Evolutionary conservation across 2,797 vertebrate species (phyloP).

Genomic region (Poecilia gillii): DNA sequence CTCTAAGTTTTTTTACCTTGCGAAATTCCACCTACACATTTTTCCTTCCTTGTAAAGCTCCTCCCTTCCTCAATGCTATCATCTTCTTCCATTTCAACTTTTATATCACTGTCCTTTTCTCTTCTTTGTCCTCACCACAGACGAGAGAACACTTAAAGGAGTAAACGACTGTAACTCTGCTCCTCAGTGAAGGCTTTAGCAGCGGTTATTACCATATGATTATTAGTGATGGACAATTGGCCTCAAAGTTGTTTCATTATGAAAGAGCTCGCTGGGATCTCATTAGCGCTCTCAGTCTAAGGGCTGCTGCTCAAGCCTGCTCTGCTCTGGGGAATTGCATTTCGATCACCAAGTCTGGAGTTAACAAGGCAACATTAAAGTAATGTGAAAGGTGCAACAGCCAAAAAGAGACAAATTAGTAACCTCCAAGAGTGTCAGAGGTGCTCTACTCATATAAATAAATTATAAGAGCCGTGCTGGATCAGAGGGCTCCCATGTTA

Average conservation of each 20-base stretch:
- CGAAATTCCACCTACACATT: slow-evolving; percentile 31
- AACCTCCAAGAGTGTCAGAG: slow-evolving; percentile 59
- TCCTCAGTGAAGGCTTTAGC: slow-evolving; percentile 58
- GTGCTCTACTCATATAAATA: slow-evolving; percentile 52
- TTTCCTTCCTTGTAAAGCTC: slow-evolving; percentile 23
- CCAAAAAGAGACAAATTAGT: slow-evolving; percentile 68
- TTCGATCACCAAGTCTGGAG: slow-evolving; percentile 66
- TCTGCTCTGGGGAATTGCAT: slow-evolving; percentile 69
- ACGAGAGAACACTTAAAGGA: slow-evolving; percentile 45
- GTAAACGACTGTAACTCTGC: slow-evolving; percentile 58
- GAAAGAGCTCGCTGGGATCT: slow-evolving; percentile 79
- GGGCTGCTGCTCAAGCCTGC: slow-evolving; percentile 65
- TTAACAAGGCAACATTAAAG: slow-evolving; percentile 79
- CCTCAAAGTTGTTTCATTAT: slow-evolving; percentile 81
- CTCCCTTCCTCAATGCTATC: slow-evolving; percentile 28
- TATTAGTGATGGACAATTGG: slow-evolving; percentile 84
- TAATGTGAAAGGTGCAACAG: slow-evolving; percentile 63
- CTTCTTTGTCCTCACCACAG: slow-evolving; percentile 15
- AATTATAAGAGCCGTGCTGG: slow-evolving; percentile 36
- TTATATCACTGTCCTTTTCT: slow-evolving; percentile 37
- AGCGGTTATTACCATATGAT: slow-evolving; percentile 80
- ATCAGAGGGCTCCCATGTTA: slow-evolving; percentile 44
- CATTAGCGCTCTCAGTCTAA: slow-evolving; percentile 74
- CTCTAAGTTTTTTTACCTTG: background rate
- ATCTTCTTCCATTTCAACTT: slow-evolving; percentile 39